Evolutionary conservation across 64 coral and sea anemone species (phyloP), one percentile per base, ranked within the genome.

Genomic region (Stylophora pistillata): DNA sequence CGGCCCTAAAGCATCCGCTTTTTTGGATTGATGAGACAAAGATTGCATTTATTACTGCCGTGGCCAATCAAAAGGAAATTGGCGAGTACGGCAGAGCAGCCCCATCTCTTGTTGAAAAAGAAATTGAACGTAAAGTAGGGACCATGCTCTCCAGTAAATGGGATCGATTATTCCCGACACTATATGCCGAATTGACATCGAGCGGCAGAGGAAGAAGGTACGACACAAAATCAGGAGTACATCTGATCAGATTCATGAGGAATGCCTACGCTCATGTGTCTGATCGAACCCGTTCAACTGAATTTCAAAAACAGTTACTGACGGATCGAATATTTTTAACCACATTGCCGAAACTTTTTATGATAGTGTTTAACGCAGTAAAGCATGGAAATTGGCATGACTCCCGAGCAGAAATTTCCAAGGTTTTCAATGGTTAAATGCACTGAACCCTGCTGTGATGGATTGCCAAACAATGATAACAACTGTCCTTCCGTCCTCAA

Each of bases 11-110:
- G 11, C 85, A 85, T 33, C 94, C 94, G 1, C 28, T 88, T 5
- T 95, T 95, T 32, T 95, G 94, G 94, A 63, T 85, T n/a, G n/a
- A 81, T 58, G 58, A 82, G 9, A 95, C 78, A 25, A 91, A 95
- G 57, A 30, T 74, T 69, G 16, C 15, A 0, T 88, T 95, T 41
- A 33, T 95, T 29, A 29, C 12, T 23, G 83, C 75, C 16, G 82
- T 86, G 12, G 89, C 34, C 7, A 91, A 91, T 65, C 89, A 91
- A 55, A 20, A 27, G 0, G 89, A 91, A 63, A 78, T 86, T 68
- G 81, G 41, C 47, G 70, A 33, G 52, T 21, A 20, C 41, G 29
- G 62, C 11, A 20, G 23, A 3, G 28, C 56, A 55, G 66, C 47
- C 1, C 62, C 71, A 41, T 81, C 85, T 7, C 5, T 55, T 30